Evolutionary conservation across 37 sponge, comb jelly and placozoan genomes (phyloP).

Genomic region (Chondrilla cf. caribensis): DNA sequence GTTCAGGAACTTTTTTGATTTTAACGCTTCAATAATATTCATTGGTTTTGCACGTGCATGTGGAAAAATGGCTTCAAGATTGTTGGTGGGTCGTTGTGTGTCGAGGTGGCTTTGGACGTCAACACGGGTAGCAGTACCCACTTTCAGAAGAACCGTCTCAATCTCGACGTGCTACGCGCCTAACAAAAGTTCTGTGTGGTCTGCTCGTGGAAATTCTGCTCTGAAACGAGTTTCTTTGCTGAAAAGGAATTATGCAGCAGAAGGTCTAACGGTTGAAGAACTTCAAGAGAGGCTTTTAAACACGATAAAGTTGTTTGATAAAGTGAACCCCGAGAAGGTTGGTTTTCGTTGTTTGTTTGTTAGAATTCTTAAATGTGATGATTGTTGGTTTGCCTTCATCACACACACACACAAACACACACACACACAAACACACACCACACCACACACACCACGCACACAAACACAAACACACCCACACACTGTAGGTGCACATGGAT

Average conservation of each 20-base stretch:
- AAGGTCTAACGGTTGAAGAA: slow-evolving; percentile 41
- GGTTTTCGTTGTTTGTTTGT: no score
- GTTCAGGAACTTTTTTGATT: not conserved
- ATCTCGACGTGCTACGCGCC: no score
- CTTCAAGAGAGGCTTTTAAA: slow-evolving; percentile 49
- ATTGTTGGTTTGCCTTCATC: no score
- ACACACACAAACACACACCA: no score
- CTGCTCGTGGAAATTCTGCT: no score
- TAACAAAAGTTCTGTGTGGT: no score
- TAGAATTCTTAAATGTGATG: no score
- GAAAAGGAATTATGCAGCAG: not conserved
- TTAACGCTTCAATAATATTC: not conserved
- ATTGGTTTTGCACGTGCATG: slow-evolving; percentile 3
- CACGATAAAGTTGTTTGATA: slow-evolving; percentile 81
- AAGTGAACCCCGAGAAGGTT: slow-evolving; percentile 82
- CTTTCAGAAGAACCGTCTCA: no score
- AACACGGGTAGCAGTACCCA: no score
- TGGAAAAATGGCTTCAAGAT: not conserved
- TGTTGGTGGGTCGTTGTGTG: not conserved
- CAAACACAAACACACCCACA: no score
- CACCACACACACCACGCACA: no score
- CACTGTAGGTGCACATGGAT: slow-evolving; percentile 87
- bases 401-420: not conserved
- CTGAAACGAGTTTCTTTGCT: no score
- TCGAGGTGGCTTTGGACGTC: not conserved